Evolutionary conservation across 2,113 vertebrate genomes (phyloP).

Genomic region (Gasterosteus nipponicus): DNA sequence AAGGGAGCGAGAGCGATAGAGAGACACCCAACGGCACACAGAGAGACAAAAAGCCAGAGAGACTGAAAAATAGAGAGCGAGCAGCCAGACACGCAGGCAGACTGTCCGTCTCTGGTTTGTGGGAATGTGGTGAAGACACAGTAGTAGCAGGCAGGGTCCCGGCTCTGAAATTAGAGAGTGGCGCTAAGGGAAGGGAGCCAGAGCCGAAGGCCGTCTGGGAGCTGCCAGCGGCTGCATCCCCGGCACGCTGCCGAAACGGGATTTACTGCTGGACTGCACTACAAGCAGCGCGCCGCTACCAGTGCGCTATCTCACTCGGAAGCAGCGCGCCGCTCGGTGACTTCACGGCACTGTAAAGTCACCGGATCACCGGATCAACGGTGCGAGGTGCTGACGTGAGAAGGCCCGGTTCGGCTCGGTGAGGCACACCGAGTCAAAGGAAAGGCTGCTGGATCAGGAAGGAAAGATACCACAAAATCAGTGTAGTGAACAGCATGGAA

Average conservation of each 20-base stretch:
- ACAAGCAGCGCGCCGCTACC: conserved; percentile 53
- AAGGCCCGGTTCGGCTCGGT: conserved; percentile 39
- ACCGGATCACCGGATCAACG: conserved; percentile 64
- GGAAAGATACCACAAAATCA: not conserved
- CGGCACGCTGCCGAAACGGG: conserved; percentile 63
- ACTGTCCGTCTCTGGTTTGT: conserved; percentile 79
- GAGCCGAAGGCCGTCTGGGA: conserved; percentile 74
- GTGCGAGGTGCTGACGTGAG: conserved; percentile 62
- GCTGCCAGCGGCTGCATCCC: conserved; percentile 76
- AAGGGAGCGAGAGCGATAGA: conserved; percentile 46
- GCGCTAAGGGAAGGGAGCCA: conserved; percentile 73
- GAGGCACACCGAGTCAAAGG: conserved; percentile 11
- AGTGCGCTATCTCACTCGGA: conserved; percentile 47
- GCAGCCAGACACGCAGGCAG: conserved; percentile 75
- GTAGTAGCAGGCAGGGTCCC: conserved; percentile 75
- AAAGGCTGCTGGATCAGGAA: conserved; percentile 4
- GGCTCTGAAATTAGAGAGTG: conserved; percentile 80
- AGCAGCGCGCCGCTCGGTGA: conserved; percentile 32
- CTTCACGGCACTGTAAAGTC: conserved; percentile 42
- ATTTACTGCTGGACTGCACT: conserved; percentile 70
- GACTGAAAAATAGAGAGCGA: conserved; percentile 50
- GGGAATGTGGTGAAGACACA: conserved; percentile 78
- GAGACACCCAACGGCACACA: conserved; percentile 36
- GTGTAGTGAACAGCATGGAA: conserved; percentile 3
- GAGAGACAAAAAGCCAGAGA: conserved; percentile 44